phyloP scores from a whole-genome alignment of 2,888 invertebrate genomes.

The Caenorhabditis auriculariae region DNA sequence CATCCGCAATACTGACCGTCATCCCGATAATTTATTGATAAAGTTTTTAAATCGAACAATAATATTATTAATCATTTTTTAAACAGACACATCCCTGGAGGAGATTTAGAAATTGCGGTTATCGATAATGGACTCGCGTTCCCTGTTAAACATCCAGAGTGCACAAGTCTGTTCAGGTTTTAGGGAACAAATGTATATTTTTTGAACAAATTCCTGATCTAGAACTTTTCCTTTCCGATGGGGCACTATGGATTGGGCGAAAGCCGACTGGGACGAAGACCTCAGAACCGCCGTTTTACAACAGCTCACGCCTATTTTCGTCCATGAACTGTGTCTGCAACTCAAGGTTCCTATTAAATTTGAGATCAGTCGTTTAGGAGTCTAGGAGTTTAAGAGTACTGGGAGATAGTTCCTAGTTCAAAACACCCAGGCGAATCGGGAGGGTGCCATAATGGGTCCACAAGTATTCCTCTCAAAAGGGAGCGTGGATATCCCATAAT shows the following conservation, averaged over 20 bases:
- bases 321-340: constrained; percentile 46
- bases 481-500: too few species aligned
- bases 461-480: too few species aligned
- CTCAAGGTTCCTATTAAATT: constrained; percentile 33
- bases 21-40: constrained; percentile 99
- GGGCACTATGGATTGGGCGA: constrained; percentile 50
- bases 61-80: background rate
- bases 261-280: constrained; percentile 40
- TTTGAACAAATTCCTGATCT: too few species aligned
- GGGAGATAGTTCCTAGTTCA: background rate
- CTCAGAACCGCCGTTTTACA: constrained; percentile 37
- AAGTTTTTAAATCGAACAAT: constrained; percentile 69
- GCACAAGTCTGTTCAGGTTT: constrained; percentile 41
- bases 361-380: background rate
- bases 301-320: constrained; percentile 46
- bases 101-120: constrained; percentile 82
- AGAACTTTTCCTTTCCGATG: constrained; percentile 54
- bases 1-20: constrained; percentile 70
- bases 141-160: constrained; percentile 97
- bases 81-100: constrained; percentile 48
- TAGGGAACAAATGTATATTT: background rate
- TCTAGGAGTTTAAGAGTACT: background rate
- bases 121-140: constrained; percentile 98
- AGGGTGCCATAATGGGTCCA: background rate
- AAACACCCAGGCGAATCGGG: too few species aligned